Evolutionary conservation across 2,113 vertebrate species (phyloP).

Genomic region (Lethenteron camtschaticum): DNA sequence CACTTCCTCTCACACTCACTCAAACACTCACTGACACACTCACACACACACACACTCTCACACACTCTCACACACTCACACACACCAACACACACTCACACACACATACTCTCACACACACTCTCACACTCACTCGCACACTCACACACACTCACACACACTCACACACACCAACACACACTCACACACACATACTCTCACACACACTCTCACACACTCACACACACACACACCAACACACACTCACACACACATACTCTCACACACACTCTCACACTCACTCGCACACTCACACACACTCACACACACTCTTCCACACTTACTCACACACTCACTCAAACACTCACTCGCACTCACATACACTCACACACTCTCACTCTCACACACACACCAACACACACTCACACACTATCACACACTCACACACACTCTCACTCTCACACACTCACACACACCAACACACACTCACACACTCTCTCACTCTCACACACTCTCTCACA

Average conservation of each 20-base stretch:
- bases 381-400: no score
- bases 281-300: background rate
- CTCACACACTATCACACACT: background rate
- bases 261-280: background rate
- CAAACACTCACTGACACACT: background rate
- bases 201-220: background rate
- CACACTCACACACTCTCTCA: background rate
- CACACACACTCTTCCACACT: background rate
- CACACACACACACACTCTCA: background rate
- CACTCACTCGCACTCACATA: background rate
- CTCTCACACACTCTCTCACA: background rate
- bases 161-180: background rate
- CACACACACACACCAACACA: background rate
- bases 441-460: background rate
- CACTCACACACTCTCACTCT: background rate
- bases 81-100: background rate
- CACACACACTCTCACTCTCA: background rate
- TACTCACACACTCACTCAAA: background rate
- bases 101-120: background rate
- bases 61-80: background rate
- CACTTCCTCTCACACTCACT: background rate
- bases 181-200: background rate
- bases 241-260: background rate
- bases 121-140: background rate
- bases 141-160: background rate